These are phyloP conservation scores for Neolamprologus brichardi DNA, from an alignment of 2,113 vertebrate species.

Conservation along the genomic window DNA sequence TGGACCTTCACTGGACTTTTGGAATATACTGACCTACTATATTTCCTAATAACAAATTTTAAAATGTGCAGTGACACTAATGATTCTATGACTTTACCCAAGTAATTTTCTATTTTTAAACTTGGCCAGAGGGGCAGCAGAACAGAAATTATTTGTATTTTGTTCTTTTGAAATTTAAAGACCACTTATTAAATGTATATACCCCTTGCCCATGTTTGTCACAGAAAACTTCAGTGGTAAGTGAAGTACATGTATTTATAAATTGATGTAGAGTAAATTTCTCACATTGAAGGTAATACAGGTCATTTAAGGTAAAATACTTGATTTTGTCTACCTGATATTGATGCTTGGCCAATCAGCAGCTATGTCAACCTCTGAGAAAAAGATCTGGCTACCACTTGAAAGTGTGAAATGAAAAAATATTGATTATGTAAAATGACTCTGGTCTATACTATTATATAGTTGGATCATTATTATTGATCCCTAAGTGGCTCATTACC, in stretches of 20 bases:
- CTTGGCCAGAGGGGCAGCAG: background rate
- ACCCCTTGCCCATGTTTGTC: background rate
- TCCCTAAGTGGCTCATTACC: background rate
- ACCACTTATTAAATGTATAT: background rate
- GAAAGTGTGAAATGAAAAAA: background rate
- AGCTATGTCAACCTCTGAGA: background rate
- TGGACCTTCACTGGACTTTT: background rate
- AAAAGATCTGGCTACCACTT: background rate
- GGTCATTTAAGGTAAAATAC: background rate
- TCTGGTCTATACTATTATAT: background rate
- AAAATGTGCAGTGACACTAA: background rate
- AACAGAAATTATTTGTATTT: background rate
- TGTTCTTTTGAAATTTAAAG: background rate
- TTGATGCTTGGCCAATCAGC: background rate
- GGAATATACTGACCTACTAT: background rate
- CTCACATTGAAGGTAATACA: background rate
- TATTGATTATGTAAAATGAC: background rate
- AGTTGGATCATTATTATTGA: background rate
- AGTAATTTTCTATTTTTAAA: background rate
- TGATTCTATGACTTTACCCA: background rate
- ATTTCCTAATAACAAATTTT: background rate
- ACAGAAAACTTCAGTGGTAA: background rate
- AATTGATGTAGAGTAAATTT: background rate
- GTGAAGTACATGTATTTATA: background rate
- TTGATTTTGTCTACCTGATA: background rate